Conservation (phyloP, 1,140 invertebrate species). For the Drosophila miranda region DNA sequence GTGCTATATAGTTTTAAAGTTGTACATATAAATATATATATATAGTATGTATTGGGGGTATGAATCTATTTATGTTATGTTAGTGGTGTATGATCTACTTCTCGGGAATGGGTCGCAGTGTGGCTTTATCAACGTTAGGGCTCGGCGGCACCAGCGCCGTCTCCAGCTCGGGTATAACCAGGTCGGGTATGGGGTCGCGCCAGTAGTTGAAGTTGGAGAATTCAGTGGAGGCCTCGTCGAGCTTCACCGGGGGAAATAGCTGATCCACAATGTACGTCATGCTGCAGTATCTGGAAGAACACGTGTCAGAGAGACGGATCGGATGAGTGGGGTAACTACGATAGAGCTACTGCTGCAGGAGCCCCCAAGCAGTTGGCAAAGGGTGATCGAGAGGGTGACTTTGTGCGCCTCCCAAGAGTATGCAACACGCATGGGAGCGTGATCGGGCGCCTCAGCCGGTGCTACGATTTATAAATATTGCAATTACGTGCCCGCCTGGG, state of each 20-base stretch:
- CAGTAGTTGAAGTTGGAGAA: constrained; percentile 96
- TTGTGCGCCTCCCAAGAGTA: constrained; percentile 13
- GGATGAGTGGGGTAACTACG: background rate
- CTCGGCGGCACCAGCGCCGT: constrained; percentile 42
- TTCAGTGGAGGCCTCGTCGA: constrained; percentile 89
- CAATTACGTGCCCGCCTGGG: background rate
- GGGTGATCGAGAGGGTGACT: background rate
- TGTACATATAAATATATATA: constrained; percentile 22
- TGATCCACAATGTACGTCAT: constrained; percentile 97
- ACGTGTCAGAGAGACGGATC: background rate
- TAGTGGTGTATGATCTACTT: constrained; percentile 33
- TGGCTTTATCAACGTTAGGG: constrained; percentile 47
- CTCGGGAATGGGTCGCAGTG: constrained; percentile 77
- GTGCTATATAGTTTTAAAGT: constrained; percentile 17
- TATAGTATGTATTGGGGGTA: background rate
- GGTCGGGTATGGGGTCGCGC: constrained; percentile 90
- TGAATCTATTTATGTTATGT: constrained; percentile 6
- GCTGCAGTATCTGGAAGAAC: constrained; percentile 90
- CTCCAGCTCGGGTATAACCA: constrained; percentile 66
- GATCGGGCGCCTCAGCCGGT: constrained; percentile 38
- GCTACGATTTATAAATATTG: constrained; percentile 2
- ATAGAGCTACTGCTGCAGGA: too few species aligned
- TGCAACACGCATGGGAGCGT: background rate
- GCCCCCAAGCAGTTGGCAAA: too few species aligned
- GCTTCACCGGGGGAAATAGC: constrained; percentile 91